Evolutionary conservation across 2,888 invertebrate genomes (phyloP).

Genomic region (Cheilosia scutellata): DNA sequence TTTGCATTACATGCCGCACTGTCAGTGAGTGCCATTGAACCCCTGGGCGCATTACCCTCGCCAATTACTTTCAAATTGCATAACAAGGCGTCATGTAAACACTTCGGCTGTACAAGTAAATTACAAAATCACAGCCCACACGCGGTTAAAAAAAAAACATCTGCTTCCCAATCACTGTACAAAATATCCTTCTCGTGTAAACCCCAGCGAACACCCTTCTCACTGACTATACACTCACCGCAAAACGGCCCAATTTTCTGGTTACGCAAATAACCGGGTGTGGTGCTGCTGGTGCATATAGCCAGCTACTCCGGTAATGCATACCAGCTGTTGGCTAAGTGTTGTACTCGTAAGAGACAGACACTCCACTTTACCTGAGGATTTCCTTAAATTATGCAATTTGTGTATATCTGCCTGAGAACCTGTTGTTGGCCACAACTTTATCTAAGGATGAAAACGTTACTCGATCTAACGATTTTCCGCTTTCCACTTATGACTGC

Average conservation of each 20-base stretch:
- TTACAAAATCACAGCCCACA: constrained; percentile 29
- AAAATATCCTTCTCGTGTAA: constrained; percentile 38
- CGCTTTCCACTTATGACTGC: constrained; percentile 48
- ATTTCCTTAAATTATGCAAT: constrained; percentile 62
- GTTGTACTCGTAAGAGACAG: constrained; percentile 1
- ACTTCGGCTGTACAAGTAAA: constrained; percentile 29
- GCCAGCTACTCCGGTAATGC: constrained; percentile 11
- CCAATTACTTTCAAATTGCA: constrained; percentile 52
- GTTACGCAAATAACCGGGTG: constrained; percentile 61
- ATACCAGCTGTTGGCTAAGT: constrained; percentile 11
- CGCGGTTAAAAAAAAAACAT: constrained; percentile 1
- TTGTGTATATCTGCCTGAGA: constrained; percentile 27
- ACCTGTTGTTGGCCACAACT: constrained; percentile 42
- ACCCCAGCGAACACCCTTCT: constrained; percentile 21
- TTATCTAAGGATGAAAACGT: constrained; percentile 3
- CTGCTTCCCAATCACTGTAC: constrained; percentile 3
- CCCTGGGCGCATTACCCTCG: not conserved
- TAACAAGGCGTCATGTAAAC: constrained; percentile 36
- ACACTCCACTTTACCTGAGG: constrained; percentile 33
- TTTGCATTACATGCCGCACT: not conserved
- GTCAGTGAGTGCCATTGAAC: constrained; percentile 3
- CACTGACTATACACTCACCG: constrained; percentile 7
- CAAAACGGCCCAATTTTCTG: constrained; percentile 64
- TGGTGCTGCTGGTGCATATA: constrained; percentile 1
- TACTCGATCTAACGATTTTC: constrained; percentile 41